phyloP scores from a whole-genome alignment of 2,113 vertebrate genomes.

The Hiodon alosoides region DNA sequence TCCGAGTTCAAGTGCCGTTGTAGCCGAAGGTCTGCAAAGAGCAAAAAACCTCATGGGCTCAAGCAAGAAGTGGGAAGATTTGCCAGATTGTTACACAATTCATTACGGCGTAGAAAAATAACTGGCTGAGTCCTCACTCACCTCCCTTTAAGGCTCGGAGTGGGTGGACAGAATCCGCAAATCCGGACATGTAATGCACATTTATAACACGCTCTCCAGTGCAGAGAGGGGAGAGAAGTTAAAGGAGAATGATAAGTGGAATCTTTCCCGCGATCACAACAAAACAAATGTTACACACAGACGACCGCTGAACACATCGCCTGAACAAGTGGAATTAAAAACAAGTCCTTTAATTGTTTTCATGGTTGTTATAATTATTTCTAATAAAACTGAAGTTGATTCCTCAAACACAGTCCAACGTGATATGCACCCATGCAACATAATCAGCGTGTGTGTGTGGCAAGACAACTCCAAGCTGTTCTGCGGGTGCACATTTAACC shows the following conservation, averaged over 20 bases:
- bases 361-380: conserved; percentile 5
- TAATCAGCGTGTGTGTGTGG: not conserved
- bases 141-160: too few species aligned
- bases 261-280: not conserved
- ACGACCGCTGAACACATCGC: not conserved
- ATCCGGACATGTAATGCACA: conserved; percentile 1
- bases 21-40: too few species aligned
- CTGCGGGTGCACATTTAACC: conserved; percentile 1
- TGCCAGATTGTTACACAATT: too few species aligned
- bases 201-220: conserved; percentile 3
- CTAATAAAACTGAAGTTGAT: not conserved
- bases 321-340: not conserved
- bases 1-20: too few species aligned
- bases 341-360: conserved; percentile 6
- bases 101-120: not conserved
- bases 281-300: not conserved
- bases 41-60: too few species aligned
- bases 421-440: not conserved
- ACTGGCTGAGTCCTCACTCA: not conserved
- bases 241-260: not conserved
- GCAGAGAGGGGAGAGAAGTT: not conserved
- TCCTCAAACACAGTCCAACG: not conserved
- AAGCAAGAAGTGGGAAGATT: too few species aligned
- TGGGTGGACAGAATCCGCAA: not conserved
- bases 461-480: not conserved